These are phyloP conservation scores for Sisyra nigra DNA, from an alignment of 2,888 invertebrate species.

Conservation along the genomic window DNA sequence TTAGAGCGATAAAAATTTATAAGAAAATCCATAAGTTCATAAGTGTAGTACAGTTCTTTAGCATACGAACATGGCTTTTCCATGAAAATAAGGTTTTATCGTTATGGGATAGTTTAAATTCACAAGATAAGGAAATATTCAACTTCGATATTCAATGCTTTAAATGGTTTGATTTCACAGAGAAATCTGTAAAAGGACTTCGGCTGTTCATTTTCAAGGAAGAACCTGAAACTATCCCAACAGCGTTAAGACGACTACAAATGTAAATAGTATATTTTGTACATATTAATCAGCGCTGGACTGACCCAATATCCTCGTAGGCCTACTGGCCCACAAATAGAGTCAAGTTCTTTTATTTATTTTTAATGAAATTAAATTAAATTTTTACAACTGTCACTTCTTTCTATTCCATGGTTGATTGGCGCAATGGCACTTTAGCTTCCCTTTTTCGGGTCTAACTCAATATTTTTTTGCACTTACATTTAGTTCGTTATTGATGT, in stretches of 20 bases:
- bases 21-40: conserved; percentile 30
- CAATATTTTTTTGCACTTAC: too few species aligned
- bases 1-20: conserved; percentile 29
- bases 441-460: too few species aligned
- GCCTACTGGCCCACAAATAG: too few species aligned
- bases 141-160: conserved; percentile 29
- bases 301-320: too few species aligned
- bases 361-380: too few species aligned
- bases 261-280: background rate
- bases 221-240: conserved; percentile 18
- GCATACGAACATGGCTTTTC: conserved; percentile 22
- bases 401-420: too few species aligned
- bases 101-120: conserved; percentile 21
- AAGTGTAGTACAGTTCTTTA: conserved; percentile 30
- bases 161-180: conserved; percentile 31
- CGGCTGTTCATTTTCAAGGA: conserved; percentile 32
- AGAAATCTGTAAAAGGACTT: conserved; percentile 30
- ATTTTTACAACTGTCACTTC: too few species aligned
- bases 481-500: too few species aligned
- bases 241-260: conserved; percentile 18
- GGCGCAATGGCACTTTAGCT: too few species aligned
- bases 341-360: too few species aligned
- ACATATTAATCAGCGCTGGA: background rate
- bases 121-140: conserved; percentile 23
- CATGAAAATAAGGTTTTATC: conserved; percentile 17